Conservation (phyloP, 1,140 invertebrate species). For the Nasonia giraulti region DNA sequence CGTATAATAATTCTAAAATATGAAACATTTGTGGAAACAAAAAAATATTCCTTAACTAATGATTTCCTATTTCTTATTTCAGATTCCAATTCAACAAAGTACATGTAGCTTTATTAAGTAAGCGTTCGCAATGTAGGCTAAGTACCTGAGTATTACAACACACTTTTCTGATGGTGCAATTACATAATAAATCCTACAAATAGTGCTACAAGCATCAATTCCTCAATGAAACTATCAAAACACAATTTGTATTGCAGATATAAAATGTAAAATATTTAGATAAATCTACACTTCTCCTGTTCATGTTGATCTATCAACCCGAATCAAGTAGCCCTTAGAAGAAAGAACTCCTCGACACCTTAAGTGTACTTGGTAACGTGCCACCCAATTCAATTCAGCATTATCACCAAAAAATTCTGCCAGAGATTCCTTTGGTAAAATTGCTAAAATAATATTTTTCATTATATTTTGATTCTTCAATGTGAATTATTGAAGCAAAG, state of each 20-base stretch:
- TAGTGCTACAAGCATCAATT: neutral
- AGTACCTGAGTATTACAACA: neutral
- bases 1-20: neutral
- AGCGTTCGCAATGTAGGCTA: neutral
- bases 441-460: constrained; percentile 44
- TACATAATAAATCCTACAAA: neutral
- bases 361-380: constrained; percentile 89
- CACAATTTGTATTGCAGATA: neutral
- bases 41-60: constrained; percentile 20
- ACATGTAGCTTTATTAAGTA: neutral
- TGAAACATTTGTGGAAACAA: neutral
- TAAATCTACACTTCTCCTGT: neutral
- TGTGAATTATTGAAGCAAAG: neutral
- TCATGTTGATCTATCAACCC: constrained; percentile 49
- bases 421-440: constrained; percentile 66
- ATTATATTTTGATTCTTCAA: neutral
- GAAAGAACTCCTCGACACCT: constrained; percentile 92
- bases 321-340: constrained; percentile 87
- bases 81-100: neutral
- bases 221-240: neutral
- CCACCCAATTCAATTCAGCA: constrained; percentile 80
- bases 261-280: neutral
- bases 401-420: constrained; percentile 73
- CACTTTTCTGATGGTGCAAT: neutral
- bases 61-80: neutral